Evolutionary conservation across 1,140 invertebrate genomes (phyloP), one percentile per base, ranked within the genome.

Genomic region (Eciton burchellii): DNA sequence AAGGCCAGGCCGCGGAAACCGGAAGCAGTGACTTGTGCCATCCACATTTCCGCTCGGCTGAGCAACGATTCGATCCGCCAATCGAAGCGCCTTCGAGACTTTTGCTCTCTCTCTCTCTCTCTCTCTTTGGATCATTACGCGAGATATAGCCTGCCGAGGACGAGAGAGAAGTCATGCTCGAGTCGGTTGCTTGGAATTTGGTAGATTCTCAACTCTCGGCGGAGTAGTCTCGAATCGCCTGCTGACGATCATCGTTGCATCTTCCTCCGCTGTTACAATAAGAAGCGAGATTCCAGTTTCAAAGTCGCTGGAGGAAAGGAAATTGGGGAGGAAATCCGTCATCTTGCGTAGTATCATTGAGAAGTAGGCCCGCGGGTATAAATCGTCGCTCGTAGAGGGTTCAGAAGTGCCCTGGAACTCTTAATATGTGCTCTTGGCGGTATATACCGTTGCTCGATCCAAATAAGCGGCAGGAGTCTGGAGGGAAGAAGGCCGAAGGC

Each of bases 31-130:
- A 49, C 68, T 86, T 74, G 63, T 76, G 73, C 74, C 74, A 77
- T 86, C 68, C 59, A 84, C 68, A 81, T 77, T 86, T 86, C 73
- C 85, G 86, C 83, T 71, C 54, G 29, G 57, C 73, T 81, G 68
- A 87, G 84, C 82, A 62, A 56, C 63, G 41, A 79, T 79, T n/a
- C 52, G 63, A 70, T 70, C 49, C 56, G 16, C n/a, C n/a, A 56
- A 68, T 79, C 45, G 49, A 70, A 73, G 19, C n/a, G 5, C 47
- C 41, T 52, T 41, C 19, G 47, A n/a, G 52, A 11, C 14, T 43
- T 21, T 24, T 21, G 16, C 19, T n/a, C 63, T 77, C 62, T 56
- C 9, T 19, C 16, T 12, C 52, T 29, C 3, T 52, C 0, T 16
- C 12, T 24, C 45, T 54, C 16, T 54, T 29, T 54, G 43, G 56